A percentile compares a stretch with the other conserved stretches of the same genome.
phyloP scores from a whole-genome alignment of 2,888 invertebrate genomes.

The Caenorhabditis virilis region DNA sequence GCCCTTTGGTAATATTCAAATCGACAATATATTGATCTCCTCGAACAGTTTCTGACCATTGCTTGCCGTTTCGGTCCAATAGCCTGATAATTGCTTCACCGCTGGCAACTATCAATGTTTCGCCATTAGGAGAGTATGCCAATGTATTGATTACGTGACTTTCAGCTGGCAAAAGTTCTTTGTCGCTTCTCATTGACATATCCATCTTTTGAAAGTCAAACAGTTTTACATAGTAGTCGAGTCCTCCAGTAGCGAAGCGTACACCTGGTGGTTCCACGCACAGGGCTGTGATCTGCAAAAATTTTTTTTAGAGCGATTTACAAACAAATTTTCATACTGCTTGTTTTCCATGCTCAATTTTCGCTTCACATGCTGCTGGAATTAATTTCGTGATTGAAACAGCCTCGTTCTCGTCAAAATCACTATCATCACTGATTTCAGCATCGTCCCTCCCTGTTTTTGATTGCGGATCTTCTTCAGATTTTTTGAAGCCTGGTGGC shows the following conservation, averaged over 20 bases:
- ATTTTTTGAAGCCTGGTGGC: conserved; percentile 60
- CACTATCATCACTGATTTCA: conserved; percentile 67
- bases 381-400: conserved; percentile 70
- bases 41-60: conserved; percentile 65
- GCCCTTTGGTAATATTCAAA: conserved; percentile 90
- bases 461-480: conserved; percentile 15
- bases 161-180: conserved; percentile 61
- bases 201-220: conserved; percentile 99
- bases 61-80: conserved; percentile 73
- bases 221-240: conserved; percentile 87
- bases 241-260: conserved; percentile 85
- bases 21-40: conserved; percentile 92
- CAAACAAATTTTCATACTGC: conserved; percentile 2
- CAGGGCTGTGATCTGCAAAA: conserved; percentile 76
- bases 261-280: conserved; percentile 93
- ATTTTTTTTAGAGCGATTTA: background rate
- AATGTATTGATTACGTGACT: conserved; percentile 85
- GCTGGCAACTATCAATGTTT: conserved; percentile 87
- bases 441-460: conserved; percentile 55
- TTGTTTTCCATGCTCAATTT: conserved; percentile 81
- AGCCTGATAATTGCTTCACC: conserved; percentile 79
- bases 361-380: conserved; percentile 74
- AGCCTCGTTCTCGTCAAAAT: conserved; percentile 49
- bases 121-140: conserved; percentile 91
- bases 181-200: conserved; percentile 74